These are phyloP conservation scores for Euwallacea similis DNA, from an alignment of 1,140 invertebrate genomes.

Conservation along the genomic window DNA sequence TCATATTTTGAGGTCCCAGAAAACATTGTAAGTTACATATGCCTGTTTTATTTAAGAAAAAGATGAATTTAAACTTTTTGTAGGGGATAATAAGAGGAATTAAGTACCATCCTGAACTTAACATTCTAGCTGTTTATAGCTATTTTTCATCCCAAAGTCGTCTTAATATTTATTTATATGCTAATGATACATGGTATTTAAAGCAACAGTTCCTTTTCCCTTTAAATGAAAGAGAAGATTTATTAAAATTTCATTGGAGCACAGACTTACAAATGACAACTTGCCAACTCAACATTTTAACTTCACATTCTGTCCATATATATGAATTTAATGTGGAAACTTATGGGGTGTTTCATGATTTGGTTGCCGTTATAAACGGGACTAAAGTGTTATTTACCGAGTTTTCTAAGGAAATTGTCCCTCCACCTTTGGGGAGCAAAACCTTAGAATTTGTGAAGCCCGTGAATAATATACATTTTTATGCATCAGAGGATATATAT, in stretches of 20 bases:
- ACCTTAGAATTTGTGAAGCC: conserved; percentile 27
- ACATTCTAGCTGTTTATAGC: conserved; percentile 36
- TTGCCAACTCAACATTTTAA: conserved; percentile 37
- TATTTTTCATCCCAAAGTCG: background rate
- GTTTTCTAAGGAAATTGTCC: conserved; percentile 39
- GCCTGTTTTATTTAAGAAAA: background rate
- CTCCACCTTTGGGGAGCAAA: conserved; percentile 33
- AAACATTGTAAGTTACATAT: conserved; percentile 33
- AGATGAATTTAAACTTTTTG: conserved; percentile 20
- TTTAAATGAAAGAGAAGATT: conserved; percentile 14
- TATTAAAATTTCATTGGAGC: conserved; percentile 38
- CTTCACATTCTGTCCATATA: conserved; percentile 21
- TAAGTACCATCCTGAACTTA: conserved; percentile 38
- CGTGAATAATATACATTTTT: conserved; percentile 39
- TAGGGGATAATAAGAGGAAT: conserved; percentile 38
- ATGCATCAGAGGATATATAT: conserved; percentile 14
- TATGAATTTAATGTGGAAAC: conserved; percentile 33
- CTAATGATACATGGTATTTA: conserved; percentile 42
- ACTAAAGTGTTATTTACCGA: conserved; percentile 33
- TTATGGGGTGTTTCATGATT: conserved; percentile 16
- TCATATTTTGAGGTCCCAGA: conserved; percentile 32
- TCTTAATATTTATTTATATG: conserved; percentile 37
- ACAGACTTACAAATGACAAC: conserved; percentile 22
- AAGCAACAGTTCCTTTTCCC: conserved; percentile 40
- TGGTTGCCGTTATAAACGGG: conserved; percentile 41